Base-by-base conservation (phyloP, 2,113 vertebrate genomes). In the human (Homo sapiens) region DNA sequence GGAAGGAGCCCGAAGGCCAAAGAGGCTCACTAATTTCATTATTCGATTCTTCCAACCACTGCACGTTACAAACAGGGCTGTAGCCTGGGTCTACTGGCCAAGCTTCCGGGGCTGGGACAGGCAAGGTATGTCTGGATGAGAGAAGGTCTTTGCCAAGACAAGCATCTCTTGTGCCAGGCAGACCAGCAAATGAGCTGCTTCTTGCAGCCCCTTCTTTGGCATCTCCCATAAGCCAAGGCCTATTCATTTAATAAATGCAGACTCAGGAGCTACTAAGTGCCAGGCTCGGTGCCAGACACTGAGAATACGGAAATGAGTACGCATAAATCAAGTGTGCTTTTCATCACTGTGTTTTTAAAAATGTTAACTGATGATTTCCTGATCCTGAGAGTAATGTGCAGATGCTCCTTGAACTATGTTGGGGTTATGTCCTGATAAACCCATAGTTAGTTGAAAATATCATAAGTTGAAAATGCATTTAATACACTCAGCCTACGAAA, bases 121-220 rank as follows among this genome's bases (percentile, higher is more conserved):
- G 83, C 30, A 38, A 92, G 76, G 84, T 94, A 81, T 96, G 92
- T 96, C 97, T 97, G 96, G 92, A 88, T 97, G 85, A 78, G 83
- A 88, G 82, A 48, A 57, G 45, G 30, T 6, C 81, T 61, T 43
- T 83, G 97, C 96, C 94, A 94, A 95, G 76, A 80, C 94, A 95
- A 97, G 95, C 95, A 90, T 84, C 90, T 12, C 38, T 40, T 59
- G 0, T 90, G 96, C 98, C 97, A 97, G 87, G 88, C 97, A 94
- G 48, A 70, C 83, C 87, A 85, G 94, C 92, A 43, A 92, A 30
- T 48, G 86, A 78, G 80, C 88, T 96, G 43, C 78, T 88, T 18
- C 97, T 92, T 52, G 20, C 27, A 30, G 68, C 30, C 68, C 70
- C 84, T 76, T 27, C 75, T 32, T 79, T 59, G 0, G 8, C 66